Evolutionary conservation across 2,797 vertebrate species (phyloP), one percentile per base, ranked within the genome.

Genomic region (Enteromius thamalakanensis): DNA sequence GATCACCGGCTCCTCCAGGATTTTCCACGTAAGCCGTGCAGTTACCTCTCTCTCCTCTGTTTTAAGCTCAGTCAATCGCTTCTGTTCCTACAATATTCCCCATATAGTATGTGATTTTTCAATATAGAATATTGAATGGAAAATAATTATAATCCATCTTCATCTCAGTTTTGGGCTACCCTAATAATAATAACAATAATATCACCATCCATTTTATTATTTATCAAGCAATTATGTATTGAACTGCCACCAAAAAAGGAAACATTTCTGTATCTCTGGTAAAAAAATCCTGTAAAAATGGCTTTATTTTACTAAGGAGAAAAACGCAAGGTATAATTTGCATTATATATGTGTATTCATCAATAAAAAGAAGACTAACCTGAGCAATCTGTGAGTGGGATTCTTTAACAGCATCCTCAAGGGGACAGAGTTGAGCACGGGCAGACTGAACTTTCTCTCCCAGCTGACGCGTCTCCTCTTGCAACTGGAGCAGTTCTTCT

Each of bases 331-430:
- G 3, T 19, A 49, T 29, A 29, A 70, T 47, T 6, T 34, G 34
- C 6, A 37, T 37, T 37, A 37, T 37, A 6, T 37, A 5, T 29
- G n/a, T 71, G 10, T 49, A 29, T 49, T 8, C 23, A 49, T 45
- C 23, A 6, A 26, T 29, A 8, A 47, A 49, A 71, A 45, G n/a
- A 15, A 17, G 14, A 19, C 15, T 10, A 11, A 99, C 98, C 93
- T 96, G 95, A 88, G 92, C 92, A 78, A 99, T 96, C 91, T 99
- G 97, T 86, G 95, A 95, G 87, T 97, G 96, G 21, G 97, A 98
- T 78, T 96, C 94, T 3, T 94, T 94, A 80, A 99, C 95, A 81
- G 97, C 96, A 84, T 97, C 95, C 87, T 97, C 95, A 85, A 99
- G 94, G 72, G 98, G 97, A 82, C 92, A 95, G 80, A 99, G 94